Conservation (phyloP, 1,140 invertebrate species). For the Saccostrea echinata region DNA sequence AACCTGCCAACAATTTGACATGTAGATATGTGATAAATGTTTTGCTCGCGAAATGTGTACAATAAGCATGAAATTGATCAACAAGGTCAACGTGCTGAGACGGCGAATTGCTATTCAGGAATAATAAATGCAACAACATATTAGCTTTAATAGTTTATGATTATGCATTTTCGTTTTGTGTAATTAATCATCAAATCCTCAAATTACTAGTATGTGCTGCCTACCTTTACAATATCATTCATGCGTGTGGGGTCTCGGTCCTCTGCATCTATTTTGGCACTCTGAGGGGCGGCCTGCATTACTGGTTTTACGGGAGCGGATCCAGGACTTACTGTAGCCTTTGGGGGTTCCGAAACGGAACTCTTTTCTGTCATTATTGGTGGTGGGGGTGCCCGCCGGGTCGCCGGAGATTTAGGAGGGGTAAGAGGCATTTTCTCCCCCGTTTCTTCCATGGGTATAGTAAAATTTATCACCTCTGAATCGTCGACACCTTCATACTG, state of each 20-base stretch:
- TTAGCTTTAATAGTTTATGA: neutral
- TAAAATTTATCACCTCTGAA: neutral
- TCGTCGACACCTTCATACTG: slow-evolving; percentile 36
- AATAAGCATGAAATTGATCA: neutral
- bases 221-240: slow-evolving; percentile 56
- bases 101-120: neutral
- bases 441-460: neutral
- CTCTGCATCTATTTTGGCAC: slow-evolving; percentile 47
- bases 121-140: neutral
- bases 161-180: neutral
- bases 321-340: neutral
- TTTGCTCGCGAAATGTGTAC: neutral
- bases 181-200: neutral
- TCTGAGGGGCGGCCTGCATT: slow-evolving; percentile 36
- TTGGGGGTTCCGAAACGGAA: neutral
- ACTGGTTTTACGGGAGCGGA: neutral
- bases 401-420: neutral
- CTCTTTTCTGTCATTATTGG: neutral
- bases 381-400: neutral
- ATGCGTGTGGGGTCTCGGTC: slow-evolving; percentile 56
- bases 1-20: neutral
- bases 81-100: neutral
- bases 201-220: neutral
- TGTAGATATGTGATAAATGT: neutral
- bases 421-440: slow-evolving; percentile 7